These are phyloP conservation scores for Brotula barbata DNA, from an alignment of 2,797 vertebrate species.

Conservation along the genomic window DNA sequence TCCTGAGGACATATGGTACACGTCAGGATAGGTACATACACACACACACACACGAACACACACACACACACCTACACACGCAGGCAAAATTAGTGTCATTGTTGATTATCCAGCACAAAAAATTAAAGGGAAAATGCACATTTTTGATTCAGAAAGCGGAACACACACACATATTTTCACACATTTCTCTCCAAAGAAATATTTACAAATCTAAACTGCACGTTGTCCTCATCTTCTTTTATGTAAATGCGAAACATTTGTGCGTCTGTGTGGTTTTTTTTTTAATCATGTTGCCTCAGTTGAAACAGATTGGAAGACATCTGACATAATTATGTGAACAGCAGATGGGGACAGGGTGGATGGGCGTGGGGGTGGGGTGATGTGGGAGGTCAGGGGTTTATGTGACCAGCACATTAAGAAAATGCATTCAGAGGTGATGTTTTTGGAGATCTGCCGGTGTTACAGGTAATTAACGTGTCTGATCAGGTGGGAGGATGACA, in stretches of 20 bases:
- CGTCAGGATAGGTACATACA: neutral
- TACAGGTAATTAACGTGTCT: too few relatives aligned
- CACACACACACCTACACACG: constrained; percentile 9
- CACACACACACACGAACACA: constrained; percentile 9
- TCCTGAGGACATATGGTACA: constrained; percentile 21
- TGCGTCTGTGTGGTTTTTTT: constrained; percentile 16
- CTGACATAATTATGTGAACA: constrained; percentile 39
- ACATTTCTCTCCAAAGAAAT: neutral
- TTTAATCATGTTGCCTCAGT: neutral
- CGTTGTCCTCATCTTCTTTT: neutral
- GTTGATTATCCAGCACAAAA: neutral
- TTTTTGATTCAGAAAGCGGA: neutral
- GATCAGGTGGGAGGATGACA: too few relatives aligned
- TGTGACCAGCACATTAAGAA: neutral
- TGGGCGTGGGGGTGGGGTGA: neutral
- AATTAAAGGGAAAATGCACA: neutral
- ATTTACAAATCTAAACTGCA: too few relatives aligned
- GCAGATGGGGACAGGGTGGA: constrained; percentile 39
- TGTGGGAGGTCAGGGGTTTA: neutral
- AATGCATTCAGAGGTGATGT: too few relatives aligned
- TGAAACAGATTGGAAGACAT: constrained; percentile 24
- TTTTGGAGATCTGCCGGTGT: too few relatives aligned
- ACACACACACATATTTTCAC: neutral
- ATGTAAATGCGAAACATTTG: neutral
- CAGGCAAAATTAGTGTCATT: constrained; percentile 18